phyloP scores from a whole-genome alignment of 1,140 invertebrate species.

The Chymomyza costata region DNA sequence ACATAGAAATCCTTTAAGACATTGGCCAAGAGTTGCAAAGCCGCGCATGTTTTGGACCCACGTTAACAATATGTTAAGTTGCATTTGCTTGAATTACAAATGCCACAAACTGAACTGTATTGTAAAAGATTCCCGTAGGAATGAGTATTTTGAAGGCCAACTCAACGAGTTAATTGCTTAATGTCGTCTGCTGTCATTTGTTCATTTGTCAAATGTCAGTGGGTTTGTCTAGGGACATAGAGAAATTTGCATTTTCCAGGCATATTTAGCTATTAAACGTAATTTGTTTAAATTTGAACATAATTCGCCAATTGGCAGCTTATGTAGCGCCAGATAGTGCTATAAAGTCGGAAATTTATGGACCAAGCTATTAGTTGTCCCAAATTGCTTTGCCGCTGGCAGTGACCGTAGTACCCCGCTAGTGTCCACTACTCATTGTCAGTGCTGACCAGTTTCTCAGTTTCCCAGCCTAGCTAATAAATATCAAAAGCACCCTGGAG shows the following conservation, averaged over 20 bases:
- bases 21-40: conserved; percentile 35
- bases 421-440: conserved; percentile 55
- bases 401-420: conserved; percentile 39
- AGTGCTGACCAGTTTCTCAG: conserved; percentile 9
- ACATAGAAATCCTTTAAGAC: conserved; percentile 68
- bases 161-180: conserved; percentile 70
- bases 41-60: conserved; percentile 56
- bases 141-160: too few relatives aligned
- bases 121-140: too few relatives aligned
- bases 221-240: not conserved
- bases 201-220: conserved; percentile 65
- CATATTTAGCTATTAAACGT: conserved; percentile 49
- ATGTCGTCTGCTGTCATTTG: conserved; percentile 35
- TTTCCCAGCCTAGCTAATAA: conserved; percentile 48
- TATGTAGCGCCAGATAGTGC: too few relatives aligned
- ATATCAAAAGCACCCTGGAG: conserved; percentile 74
- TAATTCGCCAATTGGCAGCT: conserved; percentile 41
- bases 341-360: conserved; percentile 53
- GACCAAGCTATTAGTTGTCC: conserved; percentile 42
- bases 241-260: conserved; percentile 9
- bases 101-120: too few relatives aligned
- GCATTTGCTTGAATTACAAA: conserved; percentile 25
- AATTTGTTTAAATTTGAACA: conserved; percentile 60
- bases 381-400: conserved; percentile 56
- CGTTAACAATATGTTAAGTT: conserved; percentile 72